A percentile compares a stretch with the other conserved stretches of the same genome.
Conservation (phyloP, 92 coral and sea anemone species). For the Anthopleura xanthogrammica region DNA sequence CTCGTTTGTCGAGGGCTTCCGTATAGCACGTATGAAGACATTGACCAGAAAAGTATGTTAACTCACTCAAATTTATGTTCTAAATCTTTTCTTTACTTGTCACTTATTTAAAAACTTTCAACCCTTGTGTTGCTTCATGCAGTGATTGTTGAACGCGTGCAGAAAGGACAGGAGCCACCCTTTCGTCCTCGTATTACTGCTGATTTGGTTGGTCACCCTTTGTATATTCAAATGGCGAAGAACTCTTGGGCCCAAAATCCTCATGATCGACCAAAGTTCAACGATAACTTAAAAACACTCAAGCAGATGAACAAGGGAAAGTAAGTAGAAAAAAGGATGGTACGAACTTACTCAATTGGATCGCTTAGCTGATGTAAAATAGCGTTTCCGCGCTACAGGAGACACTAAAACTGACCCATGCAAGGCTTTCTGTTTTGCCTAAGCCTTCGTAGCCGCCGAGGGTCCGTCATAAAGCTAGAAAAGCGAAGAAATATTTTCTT, state of each 20-base stretch:
- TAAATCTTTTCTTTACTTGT: background rate
- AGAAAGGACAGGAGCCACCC: slow-evolving; percentile 70
- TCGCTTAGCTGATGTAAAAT: no score
- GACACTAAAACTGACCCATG: no score
- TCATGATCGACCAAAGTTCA: slow-evolving; percentile 60
- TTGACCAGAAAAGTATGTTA: slow-evolving; percentile 56
- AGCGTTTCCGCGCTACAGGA: no score
- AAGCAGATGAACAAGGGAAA: slow-evolving; percentile 86
- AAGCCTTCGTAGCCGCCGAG: no score
- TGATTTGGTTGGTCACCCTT: slow-evolving; percentile 71
- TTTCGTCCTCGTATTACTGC: slow-evolving; percentile 79
- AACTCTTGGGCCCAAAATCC: slow-evolving; percentile 78
- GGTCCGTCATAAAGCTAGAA: no score
- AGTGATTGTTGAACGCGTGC: slow-evolving; percentile 78
- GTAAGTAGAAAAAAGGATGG: slow-evolving; percentile 37
- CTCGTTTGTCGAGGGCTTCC: slow-evolving; percentile 76
- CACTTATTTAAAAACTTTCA: background rate
- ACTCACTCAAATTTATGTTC: background rate
- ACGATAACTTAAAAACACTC: slow-evolving; percentile 69
- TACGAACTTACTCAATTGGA: no score
- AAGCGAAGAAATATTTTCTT: no score
- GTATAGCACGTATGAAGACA: slow-evolving; percentile 73
- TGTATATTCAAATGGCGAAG: slow-evolving; percentile 67
- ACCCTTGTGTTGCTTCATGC: background rate
- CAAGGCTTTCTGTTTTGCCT: no score